phyloP scores from a whole-genome alignment of 2,113 vertebrate species.

The Chloropsis hardwickii region DNA sequence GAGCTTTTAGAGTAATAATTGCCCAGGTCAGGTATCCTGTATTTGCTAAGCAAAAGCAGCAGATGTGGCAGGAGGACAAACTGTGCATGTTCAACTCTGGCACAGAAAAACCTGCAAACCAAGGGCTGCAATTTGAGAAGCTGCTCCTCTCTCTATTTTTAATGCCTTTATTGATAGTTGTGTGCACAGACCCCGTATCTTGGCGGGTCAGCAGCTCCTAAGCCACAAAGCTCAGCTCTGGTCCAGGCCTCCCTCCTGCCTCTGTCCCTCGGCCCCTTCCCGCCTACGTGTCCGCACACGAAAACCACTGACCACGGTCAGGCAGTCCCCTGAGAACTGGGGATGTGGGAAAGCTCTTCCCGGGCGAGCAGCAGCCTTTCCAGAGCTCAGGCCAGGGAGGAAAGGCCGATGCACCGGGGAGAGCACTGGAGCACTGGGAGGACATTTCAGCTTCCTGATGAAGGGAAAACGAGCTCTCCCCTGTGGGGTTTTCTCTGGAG shows the following conservation, averaged over 20 bases:
- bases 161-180: background rate
- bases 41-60: background rate
- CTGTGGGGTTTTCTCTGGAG: background rate
- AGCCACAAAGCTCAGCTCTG: background rate
- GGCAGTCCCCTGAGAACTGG: background rate
- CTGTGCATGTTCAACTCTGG: background rate
- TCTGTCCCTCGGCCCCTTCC: background rate
- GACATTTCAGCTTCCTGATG: background rate
- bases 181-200: background rate
- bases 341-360: constrained; percentile 57
- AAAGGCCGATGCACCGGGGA: constrained; percentile 20
- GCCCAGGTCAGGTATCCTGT: background rate
- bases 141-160: background rate
- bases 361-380: background rate
- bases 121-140: background rate
- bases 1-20: background rate
- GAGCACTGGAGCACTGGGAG: constrained; percentile 14
- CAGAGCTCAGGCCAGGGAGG: background rate
- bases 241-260: background rate
- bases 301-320: background rate
- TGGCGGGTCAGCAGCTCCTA: background rate
- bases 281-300: background rate
- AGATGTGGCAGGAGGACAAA: background rate
- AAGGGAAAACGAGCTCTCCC: background rate
- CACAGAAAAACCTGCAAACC: background rate